These are phyloP conservation scores for Thalassarche chlororhynchos DNA, from an alignment of 2,113 vertebrate species.

Conservation along the genomic window DNA sequence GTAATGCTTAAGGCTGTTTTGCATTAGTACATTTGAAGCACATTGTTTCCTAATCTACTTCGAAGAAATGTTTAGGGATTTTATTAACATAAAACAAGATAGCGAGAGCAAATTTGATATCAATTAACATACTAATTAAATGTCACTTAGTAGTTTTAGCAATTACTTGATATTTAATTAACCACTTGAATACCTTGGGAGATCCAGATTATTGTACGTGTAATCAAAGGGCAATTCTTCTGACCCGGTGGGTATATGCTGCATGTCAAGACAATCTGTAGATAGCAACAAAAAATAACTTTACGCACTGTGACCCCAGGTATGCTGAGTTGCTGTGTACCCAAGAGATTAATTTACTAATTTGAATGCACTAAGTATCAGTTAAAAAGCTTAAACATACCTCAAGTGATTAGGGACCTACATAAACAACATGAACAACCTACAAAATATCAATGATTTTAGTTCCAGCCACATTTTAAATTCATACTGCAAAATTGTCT, in stretches of 20 bases:
- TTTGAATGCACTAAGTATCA: neutral
- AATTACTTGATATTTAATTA: slow-evolving; percentile 79
- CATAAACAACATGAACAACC: neutral
- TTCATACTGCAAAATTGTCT: neutral
- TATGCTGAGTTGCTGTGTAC: neutral
- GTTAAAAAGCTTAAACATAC: slow-evolving; percentile 31
- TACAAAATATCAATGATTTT: slow-evolving; percentile 3
- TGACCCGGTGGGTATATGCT: slow-evolving; percentile 50
- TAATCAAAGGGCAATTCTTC: slow-evolving; percentile 68
- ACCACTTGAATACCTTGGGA: slow-evolving; percentile 69
- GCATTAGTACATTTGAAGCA: slow-evolving; percentile 39
- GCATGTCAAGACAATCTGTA: slow-evolving; percentile 42
- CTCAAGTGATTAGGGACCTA: slow-evolving; percentile 19
- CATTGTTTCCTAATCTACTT: slow-evolving; percentile 68
- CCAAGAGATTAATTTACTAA: slow-evolving; percentile 54
- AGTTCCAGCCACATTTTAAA: neutral
- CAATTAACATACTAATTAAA: slow-evolving; percentile 79
- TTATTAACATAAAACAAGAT: slow-evolving; percentile 77
- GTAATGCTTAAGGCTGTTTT: slow-evolving; percentile 23
- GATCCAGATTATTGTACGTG: slow-evolving; percentile 49
- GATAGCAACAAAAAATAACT: slow-evolving; percentile 29
- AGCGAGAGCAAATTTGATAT: slow-evolving; percentile 71
- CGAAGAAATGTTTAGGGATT: slow-evolving; percentile 68
- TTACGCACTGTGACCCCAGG: neutral
- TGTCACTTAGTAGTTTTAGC: slow-evolving; percentile 74